Evolutionary conservation across 1,140 invertebrate species (phyloP).

Genomic region (Drosophila cardini): DNA sequence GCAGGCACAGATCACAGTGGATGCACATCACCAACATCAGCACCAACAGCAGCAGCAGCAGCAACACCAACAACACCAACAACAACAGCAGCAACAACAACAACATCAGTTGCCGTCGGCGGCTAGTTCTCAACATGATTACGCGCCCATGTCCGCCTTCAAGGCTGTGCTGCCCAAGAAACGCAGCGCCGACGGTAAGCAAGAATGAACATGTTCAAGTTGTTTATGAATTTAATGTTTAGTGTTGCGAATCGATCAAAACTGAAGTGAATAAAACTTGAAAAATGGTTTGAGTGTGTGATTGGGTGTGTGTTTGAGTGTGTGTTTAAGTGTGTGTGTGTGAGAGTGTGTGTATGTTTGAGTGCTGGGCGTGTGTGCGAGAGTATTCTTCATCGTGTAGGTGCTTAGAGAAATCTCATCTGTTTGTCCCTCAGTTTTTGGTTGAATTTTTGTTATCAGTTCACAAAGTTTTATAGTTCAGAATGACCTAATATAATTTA

Average conservation of each 20-base stretch:
- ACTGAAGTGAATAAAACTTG: too few species aligned
- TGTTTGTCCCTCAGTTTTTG: too few species aligned
- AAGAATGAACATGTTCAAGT: background rate
- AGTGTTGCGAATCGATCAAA: too few species aligned
- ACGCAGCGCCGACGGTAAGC: conserved; percentile 81
- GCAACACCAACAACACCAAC: conserved; percentile 64
- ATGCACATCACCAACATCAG: conserved; percentile 63
- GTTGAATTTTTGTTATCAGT: too few species aligned
- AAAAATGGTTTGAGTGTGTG: too few species aligned
- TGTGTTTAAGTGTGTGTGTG: background rate
- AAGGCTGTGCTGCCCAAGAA: conserved; percentile 82
- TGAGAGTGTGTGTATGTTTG: conserved; percentile 1
- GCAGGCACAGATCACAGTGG: conserved; percentile 62
- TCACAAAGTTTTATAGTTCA: too few species aligned
- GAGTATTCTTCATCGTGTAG: too few species aligned
- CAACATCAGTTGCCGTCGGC: conserved; percentile 59
- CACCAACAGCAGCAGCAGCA: conserved; percentile 56
- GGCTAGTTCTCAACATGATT: conserved; percentile 71
- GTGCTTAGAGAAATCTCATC: too few species aligned
- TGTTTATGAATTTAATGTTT: too few species aligned
- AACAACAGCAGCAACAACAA: conserved; percentile 50
- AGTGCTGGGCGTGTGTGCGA: too few species aligned
- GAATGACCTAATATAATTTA: too few species aligned
- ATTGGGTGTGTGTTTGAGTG: background rate
- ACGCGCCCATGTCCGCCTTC: conserved; percentile 80